A percentile compares a stretch with the other conserved stretches of the same genome.
Evolutionary conservation across 2,797 vertebrate genomes (phyloP).

Genomic region (Myotis myotis): DNA sequence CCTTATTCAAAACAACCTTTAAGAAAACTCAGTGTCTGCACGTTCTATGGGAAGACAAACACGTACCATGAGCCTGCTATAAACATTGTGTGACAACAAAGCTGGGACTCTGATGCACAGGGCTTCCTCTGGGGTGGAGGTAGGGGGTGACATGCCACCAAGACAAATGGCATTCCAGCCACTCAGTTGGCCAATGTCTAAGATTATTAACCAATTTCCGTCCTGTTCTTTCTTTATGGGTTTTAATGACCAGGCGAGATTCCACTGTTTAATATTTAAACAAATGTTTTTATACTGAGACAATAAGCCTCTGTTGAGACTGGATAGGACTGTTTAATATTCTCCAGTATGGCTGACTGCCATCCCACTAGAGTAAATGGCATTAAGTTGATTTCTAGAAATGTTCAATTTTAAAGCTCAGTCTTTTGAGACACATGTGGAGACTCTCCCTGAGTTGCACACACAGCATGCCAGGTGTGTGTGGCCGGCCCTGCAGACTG

Average conservation of each 20-base stretch:
- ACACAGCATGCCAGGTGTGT: slow-evolving; percentile 70
- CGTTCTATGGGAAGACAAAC: slow-evolving; percentile 48
- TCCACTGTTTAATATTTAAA: slow-evolving; percentile 68
- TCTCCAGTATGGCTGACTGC: slow-evolving; percentile 20
- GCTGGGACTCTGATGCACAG: background rate
- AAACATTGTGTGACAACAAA: slow-evolving; percentile 6
- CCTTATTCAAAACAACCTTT: background rate
- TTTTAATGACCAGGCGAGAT: slow-evolving; percentile 62
- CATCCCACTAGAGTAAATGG: background rate
- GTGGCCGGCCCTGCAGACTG: slow-evolving; percentile 65
- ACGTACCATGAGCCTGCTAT: slow-evolving; percentile 25
- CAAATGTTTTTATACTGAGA: slow-evolving; percentile 62
- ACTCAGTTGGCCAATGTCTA: slow-evolving; percentile 43
- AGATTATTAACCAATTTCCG: slow-evolving; percentile 62
- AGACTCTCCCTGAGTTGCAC: slow-evolving; percentile 54
- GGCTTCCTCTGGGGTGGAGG: slow-evolving; percentile 35
- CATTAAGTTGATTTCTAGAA: slow-evolving; percentile 36
- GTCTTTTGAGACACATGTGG: background rate
- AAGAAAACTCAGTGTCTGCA: background rate
- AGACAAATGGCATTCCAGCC: slow-evolving; percentile 52
- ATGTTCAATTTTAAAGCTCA: slow-evolving; percentile 47
- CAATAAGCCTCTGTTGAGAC: slow-evolving; percentile 53
- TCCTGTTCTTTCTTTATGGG: slow-evolving; percentile 47
- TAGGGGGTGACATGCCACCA: slow-evolving; percentile 45
- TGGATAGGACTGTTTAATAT: background rate